A percentile compares a stretch with the other conserved stretches of the same genome.
Evolutionary conservation across 1,140 invertebrate species (phyloP).

Genomic region (Listronotus oregonensis): DNA sequence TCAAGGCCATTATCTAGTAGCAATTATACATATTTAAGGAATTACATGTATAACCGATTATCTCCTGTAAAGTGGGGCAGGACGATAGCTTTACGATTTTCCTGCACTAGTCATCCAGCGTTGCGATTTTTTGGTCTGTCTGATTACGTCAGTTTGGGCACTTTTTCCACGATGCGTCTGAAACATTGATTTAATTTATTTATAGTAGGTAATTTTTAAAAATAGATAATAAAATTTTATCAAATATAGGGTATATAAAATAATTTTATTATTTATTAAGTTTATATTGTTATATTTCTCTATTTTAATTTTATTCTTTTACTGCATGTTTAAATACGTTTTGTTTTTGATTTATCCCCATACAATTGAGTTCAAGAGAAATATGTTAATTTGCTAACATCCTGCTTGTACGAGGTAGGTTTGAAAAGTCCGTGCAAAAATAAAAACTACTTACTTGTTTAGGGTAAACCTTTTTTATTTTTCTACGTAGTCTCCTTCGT

Average conservation of each 20-base stretch:
- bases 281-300: not conserved
- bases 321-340: not conserved
- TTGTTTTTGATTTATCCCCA: not conserved
- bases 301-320: too few relatives aligned
- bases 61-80: conserved; percentile 47
- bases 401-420: too few relatives aligned
- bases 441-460: too few relatives aligned
- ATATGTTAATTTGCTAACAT: too few relatives aligned
- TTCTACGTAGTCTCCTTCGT: too few relatives aligned
- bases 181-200: not conserved
- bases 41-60: conserved; percentile 50
- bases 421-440: too few relatives aligned
- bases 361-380: too few relatives aligned
- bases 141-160: conserved; percentile 4
- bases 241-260: conserved; percentile 5
- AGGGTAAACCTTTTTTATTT: too few relatives aligned
- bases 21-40: conserved; percentile 54
- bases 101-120: conserved; percentile 35
- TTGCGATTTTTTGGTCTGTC: conserved; percentile 11
- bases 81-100: conserved; percentile 44
- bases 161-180: not conserved
- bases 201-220: not conserved
- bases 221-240: conserved; percentile 8
- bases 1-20: conserved; percentile 51
- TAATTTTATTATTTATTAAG: not conserved